Percentiles rank a stretch among this genome's conserved stretches.
Evolutionary conservation across 2,797 vertebrate species (phyloP).

Genomic region (Acanthurus lineatus): DNA sequence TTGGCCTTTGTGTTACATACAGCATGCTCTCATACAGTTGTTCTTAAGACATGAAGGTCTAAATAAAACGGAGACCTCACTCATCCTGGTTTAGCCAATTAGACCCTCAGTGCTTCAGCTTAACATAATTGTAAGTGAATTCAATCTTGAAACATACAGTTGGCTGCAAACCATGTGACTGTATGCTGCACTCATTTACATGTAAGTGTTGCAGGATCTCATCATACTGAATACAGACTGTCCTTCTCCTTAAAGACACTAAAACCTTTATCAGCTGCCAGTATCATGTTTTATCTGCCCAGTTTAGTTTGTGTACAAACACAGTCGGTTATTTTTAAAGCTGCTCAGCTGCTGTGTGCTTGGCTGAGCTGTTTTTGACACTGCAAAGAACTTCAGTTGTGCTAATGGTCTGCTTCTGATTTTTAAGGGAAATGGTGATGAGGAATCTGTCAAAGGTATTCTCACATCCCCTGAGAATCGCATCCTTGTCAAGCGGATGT

Average conservation of each 20-base stretch:
- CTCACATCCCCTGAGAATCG: conserved; percentile 93
- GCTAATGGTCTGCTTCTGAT: conserved; percentile 35
- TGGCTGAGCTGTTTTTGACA: conserved; percentile 2
- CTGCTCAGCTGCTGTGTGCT: conserved; percentile 10
- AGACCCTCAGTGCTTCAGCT: conserved; percentile 18
- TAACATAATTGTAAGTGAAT: conserved; percentile 7
- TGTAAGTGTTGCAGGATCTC: conserved; percentile 9
- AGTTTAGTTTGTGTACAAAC: conserved; percentile 11
- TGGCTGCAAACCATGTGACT: conserved; percentile 32
- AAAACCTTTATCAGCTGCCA: conserved; percentile 10
- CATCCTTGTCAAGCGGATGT: conserved; percentile 94
- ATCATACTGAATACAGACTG: conserved; percentile 2
- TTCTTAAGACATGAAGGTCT: not conserved
- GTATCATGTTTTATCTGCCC: not conserved
- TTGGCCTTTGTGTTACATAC: not conserved
- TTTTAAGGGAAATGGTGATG: conserved; percentile 84
- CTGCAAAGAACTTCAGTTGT: conserved; percentile 9
- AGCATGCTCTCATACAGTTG: not conserved
- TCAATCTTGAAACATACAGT: conserved; percentile 18
- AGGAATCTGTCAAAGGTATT: conserved; percentile 87
- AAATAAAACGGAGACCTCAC: conserved; percentile 11
- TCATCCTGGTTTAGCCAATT: not conserved
- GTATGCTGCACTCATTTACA: conserved; percentile 22
- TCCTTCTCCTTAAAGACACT: conserved; percentile 6
- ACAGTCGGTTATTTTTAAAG: conserved; percentile 27